Conservation (phyloP, 1,140 invertebrate species). For the Himalopsyche phryganea region DNA sequence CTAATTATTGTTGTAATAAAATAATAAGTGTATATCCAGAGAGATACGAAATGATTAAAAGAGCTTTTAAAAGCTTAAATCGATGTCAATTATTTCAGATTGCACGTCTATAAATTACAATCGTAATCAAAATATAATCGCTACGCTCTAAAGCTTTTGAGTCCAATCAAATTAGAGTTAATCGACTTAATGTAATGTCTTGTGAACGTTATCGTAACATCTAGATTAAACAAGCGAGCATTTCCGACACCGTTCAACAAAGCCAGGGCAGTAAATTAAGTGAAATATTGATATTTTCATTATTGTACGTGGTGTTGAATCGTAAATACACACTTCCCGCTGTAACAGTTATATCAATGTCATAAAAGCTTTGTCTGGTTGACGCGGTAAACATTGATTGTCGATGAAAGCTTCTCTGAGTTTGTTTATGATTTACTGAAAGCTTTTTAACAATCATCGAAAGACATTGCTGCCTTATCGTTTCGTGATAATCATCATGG, state of each 20-base stretch:
- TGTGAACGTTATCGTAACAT: background rate
- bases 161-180: constrained; percentile 2
- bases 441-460: no score
- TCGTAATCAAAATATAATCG: no score
- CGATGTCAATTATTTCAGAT: background rate
- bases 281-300: constrained; percentile 16
- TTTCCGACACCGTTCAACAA: background rate
- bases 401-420: no score
- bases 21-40: no score
- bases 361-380: no score
- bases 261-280: constrained; percentile 4
- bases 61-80: background rate
- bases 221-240: background rate
- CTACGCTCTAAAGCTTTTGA: background rate
- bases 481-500: no score
- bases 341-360: no score
- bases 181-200: background rate
- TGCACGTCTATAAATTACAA: background rate
- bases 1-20: no score
- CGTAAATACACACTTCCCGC: no score
- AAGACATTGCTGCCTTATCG: no score
- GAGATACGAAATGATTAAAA: background rate
- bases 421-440: no score
- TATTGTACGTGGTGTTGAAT: background rate
- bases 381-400: no score